Percentiles rank a stretch among this genome's conserved stretches.
Conservation (phyloP, 2,113 vertebrate species). For the Cryptotis parvus region DNA sequence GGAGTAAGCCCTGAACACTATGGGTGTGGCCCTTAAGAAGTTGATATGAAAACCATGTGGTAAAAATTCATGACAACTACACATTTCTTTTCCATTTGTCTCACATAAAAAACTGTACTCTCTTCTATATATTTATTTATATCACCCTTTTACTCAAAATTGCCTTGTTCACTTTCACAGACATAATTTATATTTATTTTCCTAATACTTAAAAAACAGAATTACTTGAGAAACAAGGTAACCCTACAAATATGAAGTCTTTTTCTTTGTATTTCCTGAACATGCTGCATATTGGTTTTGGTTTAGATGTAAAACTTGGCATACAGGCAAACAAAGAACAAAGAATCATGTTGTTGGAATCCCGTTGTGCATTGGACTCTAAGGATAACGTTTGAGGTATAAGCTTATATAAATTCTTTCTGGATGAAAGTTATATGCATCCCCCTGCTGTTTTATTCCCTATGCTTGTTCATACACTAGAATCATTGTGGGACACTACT, state of each 20-base stretch:
- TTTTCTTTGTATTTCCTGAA: not conserved
- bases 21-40: not conserved
- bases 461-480: conserved; percentile 43
- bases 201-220: conserved; percentile 27
- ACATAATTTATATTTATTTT: conserved; percentile 11
- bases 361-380: conserved; percentile 40
- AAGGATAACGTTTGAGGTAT: conserved; percentile 44
- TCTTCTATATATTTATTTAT: not conserved
- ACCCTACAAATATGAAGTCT: not conserved
- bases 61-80: not conserved
- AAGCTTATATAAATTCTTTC: conserved; percentile 57
- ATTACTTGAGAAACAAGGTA: conserved; percentile 42
- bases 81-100: not conserved
- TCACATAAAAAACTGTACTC: not conserved
- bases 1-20: too few species aligned
- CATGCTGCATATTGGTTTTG: conserved; percentile 43
- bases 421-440: conserved; percentile 1
- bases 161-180: not conserved
- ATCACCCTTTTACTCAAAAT: not conserved
- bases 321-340: conserved; percentile 66
- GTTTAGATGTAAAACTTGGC: conserved; percentile 59
- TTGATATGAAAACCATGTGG: not conserved
- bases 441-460: conserved; percentile 63
- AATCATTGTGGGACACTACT: conserved; percentile 35
- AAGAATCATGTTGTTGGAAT: conserved; percentile 64